Percentiles rank a stretch among this genome's conserved stretches.
Evolutionary conservation across 2,113 vertebrate genomes (phyloP).

Genomic region (Ictalurus furcatus): DNA sequence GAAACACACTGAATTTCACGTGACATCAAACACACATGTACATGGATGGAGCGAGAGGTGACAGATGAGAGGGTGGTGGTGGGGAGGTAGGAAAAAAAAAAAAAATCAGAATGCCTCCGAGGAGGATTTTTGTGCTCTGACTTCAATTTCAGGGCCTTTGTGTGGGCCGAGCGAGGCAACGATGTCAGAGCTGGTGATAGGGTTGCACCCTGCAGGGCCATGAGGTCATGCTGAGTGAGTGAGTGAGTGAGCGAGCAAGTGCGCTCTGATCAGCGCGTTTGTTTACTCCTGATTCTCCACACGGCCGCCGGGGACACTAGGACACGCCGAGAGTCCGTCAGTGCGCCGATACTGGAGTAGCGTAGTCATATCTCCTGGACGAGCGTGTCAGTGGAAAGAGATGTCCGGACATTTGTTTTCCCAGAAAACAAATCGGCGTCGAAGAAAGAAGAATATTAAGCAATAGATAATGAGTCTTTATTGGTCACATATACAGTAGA

Average conservation of each 20-base stretch:
- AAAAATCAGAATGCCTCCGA: conserved; percentile 53
- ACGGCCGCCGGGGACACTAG: conserved; percentile 49
- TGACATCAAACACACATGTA: conserved; percentile 60
- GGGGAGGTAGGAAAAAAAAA: background rate
- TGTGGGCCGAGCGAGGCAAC: conserved; percentile 54
- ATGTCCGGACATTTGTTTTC: background rate
- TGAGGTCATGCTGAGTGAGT: conserved; percentile 69
- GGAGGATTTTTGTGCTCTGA: conserved; percentile 56
- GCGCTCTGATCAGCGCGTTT: conserved; percentile 62
- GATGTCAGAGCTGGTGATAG: conserved; percentile 71
- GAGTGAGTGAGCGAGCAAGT: conserved; percentile 50
- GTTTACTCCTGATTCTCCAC: conserved; percentile 54
- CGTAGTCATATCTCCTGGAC: background rate
- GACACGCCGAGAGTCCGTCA: conserved; percentile 10
- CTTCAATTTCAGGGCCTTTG: conserved; percentile 68
- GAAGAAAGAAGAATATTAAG: background rate
- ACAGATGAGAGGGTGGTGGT: background rate
- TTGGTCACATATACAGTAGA: too few species aligned
- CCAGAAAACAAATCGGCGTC: too few species aligned
- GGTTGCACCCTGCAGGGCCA: conserved; percentile 71
- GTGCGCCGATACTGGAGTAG: background rate
- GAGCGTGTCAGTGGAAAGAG: background rate
- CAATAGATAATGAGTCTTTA: background rate
- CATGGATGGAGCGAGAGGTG: background rate
- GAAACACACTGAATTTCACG: conserved; percentile 15